Conservation (phyloP, 2,888 invertebrate species). For the Zygothrica quintamaculata region DNA sequence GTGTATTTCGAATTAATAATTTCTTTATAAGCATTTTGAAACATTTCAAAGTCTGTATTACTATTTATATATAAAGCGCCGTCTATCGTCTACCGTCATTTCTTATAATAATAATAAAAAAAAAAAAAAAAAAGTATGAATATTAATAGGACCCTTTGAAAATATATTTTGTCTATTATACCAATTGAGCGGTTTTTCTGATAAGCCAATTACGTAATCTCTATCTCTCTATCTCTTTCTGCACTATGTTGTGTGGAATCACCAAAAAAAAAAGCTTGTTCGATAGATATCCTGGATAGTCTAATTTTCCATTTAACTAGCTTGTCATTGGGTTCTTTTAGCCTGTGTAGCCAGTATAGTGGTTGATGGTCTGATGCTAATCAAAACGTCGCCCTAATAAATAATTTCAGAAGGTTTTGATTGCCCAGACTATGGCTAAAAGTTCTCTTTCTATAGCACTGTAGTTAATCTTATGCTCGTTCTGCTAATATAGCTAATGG, state of each 20-base stretch:
- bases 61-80: no score
- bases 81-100: no score
- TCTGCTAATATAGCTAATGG: constrained; percentile 1
- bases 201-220: not conserved
- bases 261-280: not conserved
- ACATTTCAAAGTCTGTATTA: not conserved
- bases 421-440: constrained; percentile 5
- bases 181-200: not conserved
- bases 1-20: not conserved
- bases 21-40: not conserved
- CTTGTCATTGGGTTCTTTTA: no score
- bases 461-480: not conserved
- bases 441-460: constrained; percentile 2
- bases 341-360: not conserved
- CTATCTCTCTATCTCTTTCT: not conserved
- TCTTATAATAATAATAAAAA: no score
- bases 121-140: no score
- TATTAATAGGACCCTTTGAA: not conserved
- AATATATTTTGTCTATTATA: constrained; percentile 1
- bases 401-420: constrained; percentile 1
- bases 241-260: not conserved
- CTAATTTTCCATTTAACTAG: constrained; percentile 3
- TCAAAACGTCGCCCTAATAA: constrained; percentile 22
- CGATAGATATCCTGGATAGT: constrained; percentile 6
- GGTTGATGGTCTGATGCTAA: constrained; percentile 34